Conservation (phyloP, 1,140 invertebrate species). For the Ladona fulva region DNA sequence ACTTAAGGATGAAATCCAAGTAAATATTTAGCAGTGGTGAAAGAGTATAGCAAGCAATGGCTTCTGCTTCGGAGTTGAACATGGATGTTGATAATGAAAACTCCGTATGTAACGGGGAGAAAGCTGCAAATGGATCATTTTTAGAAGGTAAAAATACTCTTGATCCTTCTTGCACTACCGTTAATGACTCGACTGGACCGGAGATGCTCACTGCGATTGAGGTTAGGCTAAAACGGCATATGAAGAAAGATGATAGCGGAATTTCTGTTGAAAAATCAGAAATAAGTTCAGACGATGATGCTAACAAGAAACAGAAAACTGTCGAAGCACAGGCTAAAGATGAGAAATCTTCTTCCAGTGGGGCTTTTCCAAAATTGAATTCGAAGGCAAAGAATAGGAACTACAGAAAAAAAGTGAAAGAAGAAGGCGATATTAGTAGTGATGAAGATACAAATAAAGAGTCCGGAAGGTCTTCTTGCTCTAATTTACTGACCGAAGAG, state of each 20-base stretch:
- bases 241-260: conserved; percentile 37
- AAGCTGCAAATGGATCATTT: not conserved
- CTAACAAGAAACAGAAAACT: conserved; percentile 13
- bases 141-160: not conserved
- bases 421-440: not conserved
- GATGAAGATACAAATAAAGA: conserved; percentile 10
- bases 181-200: not conserved
- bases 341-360: not conserved
- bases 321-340: conserved; percentile 20
- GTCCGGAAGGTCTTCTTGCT: conserved; percentile 14
- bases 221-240: conserved; percentile 14
- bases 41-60: not conserved
- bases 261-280: conserved; percentile 31
- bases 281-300: conserved; percentile 21
- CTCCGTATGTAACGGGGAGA: not conserved
- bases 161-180: not conserved
- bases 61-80: not conserved
- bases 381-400: conserved; percentile 15
- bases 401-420: conserved; percentile 11
- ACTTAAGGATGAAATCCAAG: too few species aligned
- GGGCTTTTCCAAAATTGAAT: conserved; percentile 11
- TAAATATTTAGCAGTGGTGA: too few species aligned
- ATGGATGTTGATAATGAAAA: not conserved
- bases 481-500: conserved; percentile 11
- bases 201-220: not conserved